These are phyloP conservation scores for Nycteola revayana DNA, from an alignment of 2,888 invertebrate genomes.

Conservation along the genomic window DNA sequence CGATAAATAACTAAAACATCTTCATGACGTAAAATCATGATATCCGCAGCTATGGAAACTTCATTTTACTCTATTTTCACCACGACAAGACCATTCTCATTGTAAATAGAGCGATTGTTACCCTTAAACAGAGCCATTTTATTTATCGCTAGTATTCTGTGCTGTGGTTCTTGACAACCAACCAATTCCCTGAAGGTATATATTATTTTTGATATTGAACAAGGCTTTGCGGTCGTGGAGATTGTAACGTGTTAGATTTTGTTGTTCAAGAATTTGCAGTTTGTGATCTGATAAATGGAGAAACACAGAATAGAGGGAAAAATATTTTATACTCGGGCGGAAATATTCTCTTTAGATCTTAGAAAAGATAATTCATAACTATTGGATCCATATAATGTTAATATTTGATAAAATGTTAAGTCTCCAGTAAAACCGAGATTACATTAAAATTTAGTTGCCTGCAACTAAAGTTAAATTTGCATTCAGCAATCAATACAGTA, in stretches of 20 bases:
- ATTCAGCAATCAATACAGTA: no score
- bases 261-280: not conserved
- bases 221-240: not conserved
- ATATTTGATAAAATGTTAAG: no score
- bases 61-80: constrained; percentile 44
- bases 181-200: not conserved
- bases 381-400: no score
- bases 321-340: no score
- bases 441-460: no score
- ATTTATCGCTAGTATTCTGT: constrained; percentile 38
- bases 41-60: not conserved
- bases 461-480: no score
- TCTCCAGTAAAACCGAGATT: no score
- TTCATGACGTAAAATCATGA: constrained; percentile 2
- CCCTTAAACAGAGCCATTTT: constrained; percentile 44
- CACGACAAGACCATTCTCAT: constrained; percentile 43
- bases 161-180: constrained; percentile 2
- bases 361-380: no score
- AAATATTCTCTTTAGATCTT: no score
- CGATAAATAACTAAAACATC: no score
- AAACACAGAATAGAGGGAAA: no score
- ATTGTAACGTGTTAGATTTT: not conserved
- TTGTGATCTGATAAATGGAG: not conserved
- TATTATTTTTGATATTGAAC: not conserved
- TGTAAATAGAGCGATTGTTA: constrained; percentile 54